These are phyloP conservation scores for Pseudorasbora parva DNA, from an alignment of 2,113 vertebrate species.

Conservation along the genomic window DNA sequence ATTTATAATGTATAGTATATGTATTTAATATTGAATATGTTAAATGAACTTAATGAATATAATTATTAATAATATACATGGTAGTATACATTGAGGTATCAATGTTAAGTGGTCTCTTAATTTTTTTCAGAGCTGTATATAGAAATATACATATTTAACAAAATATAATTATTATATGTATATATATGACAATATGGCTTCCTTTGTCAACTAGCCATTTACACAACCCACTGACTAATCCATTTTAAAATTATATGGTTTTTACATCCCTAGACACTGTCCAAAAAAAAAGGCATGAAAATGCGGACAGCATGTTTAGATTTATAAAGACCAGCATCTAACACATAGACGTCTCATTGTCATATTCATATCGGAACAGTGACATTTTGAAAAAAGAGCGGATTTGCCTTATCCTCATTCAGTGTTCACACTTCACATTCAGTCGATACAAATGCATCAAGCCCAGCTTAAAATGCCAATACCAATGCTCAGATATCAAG, in stretches of 20 bases:
- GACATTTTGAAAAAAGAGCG: conserved; percentile 61
- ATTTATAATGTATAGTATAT: too few species aligned
- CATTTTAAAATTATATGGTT: neutral
- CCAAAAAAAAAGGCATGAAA: neutral
- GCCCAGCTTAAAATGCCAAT: conserved; percentile 54
- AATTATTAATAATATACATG: too few species aligned
- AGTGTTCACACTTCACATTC: conserved; percentile 36
- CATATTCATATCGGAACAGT: conserved; percentile 54
- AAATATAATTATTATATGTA: too few species aligned
- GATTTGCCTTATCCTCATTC: neutral
- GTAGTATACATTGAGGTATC: too few species aligned
- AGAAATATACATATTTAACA: too few species aligned
- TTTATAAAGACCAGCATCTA: neutral
- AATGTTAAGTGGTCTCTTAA: too few species aligned
- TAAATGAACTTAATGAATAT: too few species aligned
- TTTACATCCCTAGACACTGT: neutral
- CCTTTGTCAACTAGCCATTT: too few species aligned
- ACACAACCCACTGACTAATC: neutral
- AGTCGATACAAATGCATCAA: conserved; percentile 54
- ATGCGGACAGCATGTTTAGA: neutral
- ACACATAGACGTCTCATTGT: neutral
- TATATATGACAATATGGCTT: too few species aligned
- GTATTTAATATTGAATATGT: too few species aligned
- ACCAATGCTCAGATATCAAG: conserved; percentile 34
- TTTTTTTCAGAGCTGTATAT: too few species aligned